Conservation (phyloP, 1,140 invertebrate species). For the Diabrotica virgifera region DNA sequence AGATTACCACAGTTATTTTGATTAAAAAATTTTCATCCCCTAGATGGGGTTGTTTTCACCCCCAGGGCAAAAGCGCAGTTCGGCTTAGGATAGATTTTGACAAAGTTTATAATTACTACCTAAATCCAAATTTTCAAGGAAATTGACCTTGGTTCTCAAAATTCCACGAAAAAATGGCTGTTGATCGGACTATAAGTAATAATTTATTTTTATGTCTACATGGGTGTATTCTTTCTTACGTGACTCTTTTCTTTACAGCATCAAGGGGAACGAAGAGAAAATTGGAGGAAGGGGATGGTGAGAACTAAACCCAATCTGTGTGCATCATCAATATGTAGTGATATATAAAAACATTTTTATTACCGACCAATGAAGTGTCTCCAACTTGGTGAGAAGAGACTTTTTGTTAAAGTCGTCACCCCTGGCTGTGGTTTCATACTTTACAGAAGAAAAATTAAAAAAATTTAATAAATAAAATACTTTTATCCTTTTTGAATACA, state of each 20-base stretch:
- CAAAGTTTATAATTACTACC: no score
- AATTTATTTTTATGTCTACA: background rate
- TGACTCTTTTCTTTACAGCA: conserved; percentile 33
- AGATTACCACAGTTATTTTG: no score
- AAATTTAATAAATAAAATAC: no score
- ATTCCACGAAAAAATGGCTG: no score
- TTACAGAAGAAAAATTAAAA: conserved; percentile 27
- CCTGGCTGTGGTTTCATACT: conserved; percentile 45
- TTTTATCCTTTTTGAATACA: background rate
- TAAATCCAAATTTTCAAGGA: no score
- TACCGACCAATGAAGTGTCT: conserved; percentile 40
- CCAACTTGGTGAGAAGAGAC: conserved; percentile 35
- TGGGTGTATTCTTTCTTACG: background rate
- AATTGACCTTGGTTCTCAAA: no score
- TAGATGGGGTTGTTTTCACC: no score
- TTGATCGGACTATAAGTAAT: no score
- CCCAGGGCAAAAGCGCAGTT: no score
- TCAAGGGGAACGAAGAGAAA: conserved; percentile 69
- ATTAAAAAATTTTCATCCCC: no score
- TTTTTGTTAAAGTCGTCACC: conserved; percentile 17
- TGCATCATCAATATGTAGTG: conserved; percentile 28
- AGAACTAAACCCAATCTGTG: conserved; percentile 35
- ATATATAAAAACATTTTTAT: conserved; percentile 31
- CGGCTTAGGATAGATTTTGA: no score
- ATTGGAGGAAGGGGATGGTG: conserved; percentile 58